Base-by-base conservation (phyloP, 1,140 invertebrate species). In the Chrysomallon squamiferum region DNA sequence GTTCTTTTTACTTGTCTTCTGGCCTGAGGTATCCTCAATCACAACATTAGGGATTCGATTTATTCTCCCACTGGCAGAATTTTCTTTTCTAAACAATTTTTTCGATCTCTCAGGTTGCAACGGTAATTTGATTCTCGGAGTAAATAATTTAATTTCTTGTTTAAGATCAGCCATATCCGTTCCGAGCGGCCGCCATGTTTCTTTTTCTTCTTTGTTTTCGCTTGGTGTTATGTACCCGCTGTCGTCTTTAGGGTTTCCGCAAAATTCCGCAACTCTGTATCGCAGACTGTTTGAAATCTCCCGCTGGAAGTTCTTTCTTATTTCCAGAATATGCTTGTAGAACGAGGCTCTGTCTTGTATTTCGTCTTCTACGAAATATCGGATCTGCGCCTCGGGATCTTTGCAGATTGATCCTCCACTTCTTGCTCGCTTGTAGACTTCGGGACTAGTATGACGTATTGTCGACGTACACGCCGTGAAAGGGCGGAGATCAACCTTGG, bases 181-280 rank as follows among this genome's bases (percentile, higher is more conserved):
- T 25, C 50, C 50, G 18, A 54, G n/a, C 15, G 50, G 50, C 5
- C 50, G 50, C 50, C 50, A 54, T 27, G 50, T 54, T 54, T 54
- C 50, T 13, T 54, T 30, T 5, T 30, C 5, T 22, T 27, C 25
- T 4, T 25, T 54, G 4, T 22, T 15, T 2, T 25, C 15, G 9
- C 25, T 15, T 54, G 35, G 6, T 7, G 35, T 38, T 7, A 38
- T 15, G 6, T 7, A 38, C 5, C 35, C 35, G 15, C 35, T 38
- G 15, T 38, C 35, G 35, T 38, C 6, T n/a, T n/a, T n/a, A 7
- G 35, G 5, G 5, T 54, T 54, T 20, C 50, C 50, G 29, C 50
- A 54, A 27, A 54, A 54, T 22, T 25, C 29, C 15, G 22, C 50
- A 3, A 54, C 50, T 9, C 29, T 54, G 18, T 20, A 27, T 20